Evolutionary conservation across 2,797 vertebrate genomes (phyloP).

Genomic region (Apodemus agrarius): DNA sequence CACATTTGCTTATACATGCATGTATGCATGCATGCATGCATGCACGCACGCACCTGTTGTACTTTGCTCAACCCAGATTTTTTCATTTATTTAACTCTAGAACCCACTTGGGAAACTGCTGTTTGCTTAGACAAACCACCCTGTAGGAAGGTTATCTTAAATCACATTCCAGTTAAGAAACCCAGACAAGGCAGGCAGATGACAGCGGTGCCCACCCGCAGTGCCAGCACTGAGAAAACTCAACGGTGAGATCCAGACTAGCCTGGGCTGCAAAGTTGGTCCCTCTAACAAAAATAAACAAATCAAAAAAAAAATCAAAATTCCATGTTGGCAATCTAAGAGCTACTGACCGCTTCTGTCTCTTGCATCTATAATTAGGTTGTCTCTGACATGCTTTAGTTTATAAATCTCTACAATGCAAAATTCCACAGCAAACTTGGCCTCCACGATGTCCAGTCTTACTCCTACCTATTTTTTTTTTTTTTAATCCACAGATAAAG

Average conservation of each 20-base stretch:
- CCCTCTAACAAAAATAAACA: background rate
- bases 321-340: background rate
- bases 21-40: no score
- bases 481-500: background rate
- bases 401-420: slow-evolving; percentile 11
- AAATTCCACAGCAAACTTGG: slow-evolving; percentile 8
- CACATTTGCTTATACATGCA: background rate
- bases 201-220: background rate
- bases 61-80: slow-evolving; percentile 9
- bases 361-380: background rate
- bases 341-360: background rate
- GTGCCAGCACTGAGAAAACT: background rate
- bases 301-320: background rate
- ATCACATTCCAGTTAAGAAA: background rate
- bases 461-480: slow-evolving; percentile 39
- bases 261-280: background rate
- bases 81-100: background rate
- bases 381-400: slow-evolving; percentile 28
- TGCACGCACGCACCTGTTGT: background rate
- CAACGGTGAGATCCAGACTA: background rate
- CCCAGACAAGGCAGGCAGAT: background rate
- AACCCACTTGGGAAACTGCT: slow-evolving; percentile 13
- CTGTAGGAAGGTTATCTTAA: background rate
- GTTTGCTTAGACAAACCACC: background rate
- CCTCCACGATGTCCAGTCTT: slow-evolving; percentile 41